phyloP scores from a whole-genome alignment of 2,797 vertebrate genomes.

The Acridotheres tristis region DNA sequence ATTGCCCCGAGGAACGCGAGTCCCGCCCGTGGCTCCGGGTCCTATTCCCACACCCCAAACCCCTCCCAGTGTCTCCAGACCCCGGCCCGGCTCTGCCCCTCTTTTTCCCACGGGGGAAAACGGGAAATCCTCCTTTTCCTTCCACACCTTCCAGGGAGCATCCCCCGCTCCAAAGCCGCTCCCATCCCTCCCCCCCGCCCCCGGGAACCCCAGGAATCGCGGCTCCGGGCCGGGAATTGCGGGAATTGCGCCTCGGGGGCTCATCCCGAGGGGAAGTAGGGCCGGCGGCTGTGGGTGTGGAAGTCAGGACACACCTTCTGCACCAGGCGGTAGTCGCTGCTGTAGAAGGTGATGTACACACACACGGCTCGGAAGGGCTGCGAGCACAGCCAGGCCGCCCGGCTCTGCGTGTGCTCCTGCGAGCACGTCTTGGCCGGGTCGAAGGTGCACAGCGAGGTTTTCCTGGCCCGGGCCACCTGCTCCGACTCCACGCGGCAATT shows the following conservation, averaged over 20 bases:
- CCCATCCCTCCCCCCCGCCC: not conserved
- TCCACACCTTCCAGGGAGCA: not conserved
- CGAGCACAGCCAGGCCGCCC: slow-evolving; percentile 96
- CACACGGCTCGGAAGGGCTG: slow-evolving; percentile 97
- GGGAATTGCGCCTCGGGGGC: not conserved
- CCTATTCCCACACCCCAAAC: not conserved
- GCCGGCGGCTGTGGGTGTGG: slow-evolving; percentile 91
- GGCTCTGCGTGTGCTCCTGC: slow-evolving; percentile 94
- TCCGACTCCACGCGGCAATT: slow-evolving; percentile 97
- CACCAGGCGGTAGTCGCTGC: slow-evolving; percentile 94
- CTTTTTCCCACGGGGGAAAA: not conserved
- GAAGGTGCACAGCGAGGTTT: slow-evolving; percentile 92
- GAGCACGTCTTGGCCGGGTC: slow-evolving; percentile 96
- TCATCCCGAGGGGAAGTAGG: slow-evolving; percentile 94
- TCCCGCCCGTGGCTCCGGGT: not conserved
- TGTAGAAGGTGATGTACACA: slow-evolving; percentile 98
- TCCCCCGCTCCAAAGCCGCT: not conserved
- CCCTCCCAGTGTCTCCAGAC: not conserved
- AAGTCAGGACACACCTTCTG: slow-evolving; percentile 98
- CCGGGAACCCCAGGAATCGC: no score
- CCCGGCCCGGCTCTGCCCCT: not conserved
- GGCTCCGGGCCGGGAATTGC: not conserved
- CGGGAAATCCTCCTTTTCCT: not conserved
- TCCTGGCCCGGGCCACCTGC: slow-evolving; percentile 93
- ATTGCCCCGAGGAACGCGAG: not conserved